Evolutionary conservation across 2,113 vertebrate genomes (phyloP).

Genomic region (Thymallus thymallus): DNA sequence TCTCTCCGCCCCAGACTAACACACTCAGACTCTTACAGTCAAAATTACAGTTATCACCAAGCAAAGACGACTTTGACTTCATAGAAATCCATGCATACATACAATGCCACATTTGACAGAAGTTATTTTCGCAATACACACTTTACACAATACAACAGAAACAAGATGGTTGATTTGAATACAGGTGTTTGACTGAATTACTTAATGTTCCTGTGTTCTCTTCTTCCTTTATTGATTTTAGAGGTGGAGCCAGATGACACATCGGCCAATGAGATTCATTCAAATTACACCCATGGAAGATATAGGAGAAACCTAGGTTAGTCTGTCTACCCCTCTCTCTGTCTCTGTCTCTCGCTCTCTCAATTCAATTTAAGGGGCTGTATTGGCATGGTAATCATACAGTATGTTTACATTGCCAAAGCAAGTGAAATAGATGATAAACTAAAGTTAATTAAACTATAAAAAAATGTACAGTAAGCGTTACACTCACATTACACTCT

Average conservation of each 20-base stretch:
- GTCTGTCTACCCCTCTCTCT: conserved; percentile 20
- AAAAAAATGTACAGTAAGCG: too few species aligned
- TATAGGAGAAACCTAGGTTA: conserved; percentile 60
- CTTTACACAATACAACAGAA: too few species aligned
- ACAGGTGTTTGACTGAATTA: conserved; percentile 5
- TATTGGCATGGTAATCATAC: too few species aligned
- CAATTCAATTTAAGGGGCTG: too few species aligned
- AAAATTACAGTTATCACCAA: not conserved
- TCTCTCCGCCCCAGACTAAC: not conserved
- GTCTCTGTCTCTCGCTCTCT: not conserved
- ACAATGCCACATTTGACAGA: too few species aligned
- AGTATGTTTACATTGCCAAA: too few species aligned
- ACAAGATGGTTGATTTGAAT: too few species aligned
- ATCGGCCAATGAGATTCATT: conserved; percentile 41
- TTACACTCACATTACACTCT: not conserved
- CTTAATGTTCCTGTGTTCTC: not conserved
- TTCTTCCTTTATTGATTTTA: not conserved
- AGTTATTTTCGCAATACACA: too few species aligned
- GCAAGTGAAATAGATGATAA: too few species aligned
- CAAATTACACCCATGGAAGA: conserved; percentile 48
- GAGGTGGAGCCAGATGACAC: conserved; percentile 47
- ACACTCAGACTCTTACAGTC: not conserved
- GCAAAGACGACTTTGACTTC: too few species aligned
- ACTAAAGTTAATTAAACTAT: too few species aligned
- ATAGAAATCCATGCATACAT: too few species aligned